Conservation (phyloP, 2,888 invertebrate genomes). For the Eristalis arbustorum region DNA sequence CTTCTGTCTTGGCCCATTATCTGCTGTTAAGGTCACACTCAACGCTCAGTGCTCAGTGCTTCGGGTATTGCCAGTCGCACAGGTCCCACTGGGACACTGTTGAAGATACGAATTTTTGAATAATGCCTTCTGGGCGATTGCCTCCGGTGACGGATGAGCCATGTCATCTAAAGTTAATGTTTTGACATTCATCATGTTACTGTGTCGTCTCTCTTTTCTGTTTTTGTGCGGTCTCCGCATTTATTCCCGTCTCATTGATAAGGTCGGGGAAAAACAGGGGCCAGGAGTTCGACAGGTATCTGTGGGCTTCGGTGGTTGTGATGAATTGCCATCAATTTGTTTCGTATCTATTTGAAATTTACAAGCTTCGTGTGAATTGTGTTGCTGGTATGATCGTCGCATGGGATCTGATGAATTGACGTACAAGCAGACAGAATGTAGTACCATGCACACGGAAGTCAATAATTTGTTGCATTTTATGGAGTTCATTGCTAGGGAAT, state of each 20-base stretch:
- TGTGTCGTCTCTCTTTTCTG: constrained; percentile 57
- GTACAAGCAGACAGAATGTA: constrained; percentile 19
- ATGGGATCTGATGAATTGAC: constrained; percentile 43
- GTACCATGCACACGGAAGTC: constrained; percentile 43
- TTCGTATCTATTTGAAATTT: constrained; percentile 57
- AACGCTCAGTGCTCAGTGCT: constrained; percentile 33
- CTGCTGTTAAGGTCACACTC: constrained; percentile 49
- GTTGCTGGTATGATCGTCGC: constrained; percentile 46
- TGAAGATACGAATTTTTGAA: constrained; percentile 65
- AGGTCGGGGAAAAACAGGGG: constrained; percentile 45
- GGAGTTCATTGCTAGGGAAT: too few species aligned
- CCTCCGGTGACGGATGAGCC: constrained; percentile 78
- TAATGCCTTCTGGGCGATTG: constrained; percentile 59
- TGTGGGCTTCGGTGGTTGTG: constrained; percentile 39
- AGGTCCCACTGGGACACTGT: constrained; percentile 68
- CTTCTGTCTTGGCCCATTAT: constrained; percentile 17
- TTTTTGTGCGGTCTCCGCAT: constrained; percentile 59
- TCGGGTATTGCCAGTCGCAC: constrained; percentile 38
- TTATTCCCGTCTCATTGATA: constrained; percentile 58
- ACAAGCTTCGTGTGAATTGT: constrained; percentile 41
- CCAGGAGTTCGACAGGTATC: constrained; percentile 63
- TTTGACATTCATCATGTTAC: constrained; percentile 79
- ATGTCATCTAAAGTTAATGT: constrained; percentile 80
- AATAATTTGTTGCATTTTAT: constrained; percentile 24
- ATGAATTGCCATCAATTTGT: constrained; percentile 69